Conservation (phyloP, 2,113 vertebrate species). For the Gavia stellata region DNA sequence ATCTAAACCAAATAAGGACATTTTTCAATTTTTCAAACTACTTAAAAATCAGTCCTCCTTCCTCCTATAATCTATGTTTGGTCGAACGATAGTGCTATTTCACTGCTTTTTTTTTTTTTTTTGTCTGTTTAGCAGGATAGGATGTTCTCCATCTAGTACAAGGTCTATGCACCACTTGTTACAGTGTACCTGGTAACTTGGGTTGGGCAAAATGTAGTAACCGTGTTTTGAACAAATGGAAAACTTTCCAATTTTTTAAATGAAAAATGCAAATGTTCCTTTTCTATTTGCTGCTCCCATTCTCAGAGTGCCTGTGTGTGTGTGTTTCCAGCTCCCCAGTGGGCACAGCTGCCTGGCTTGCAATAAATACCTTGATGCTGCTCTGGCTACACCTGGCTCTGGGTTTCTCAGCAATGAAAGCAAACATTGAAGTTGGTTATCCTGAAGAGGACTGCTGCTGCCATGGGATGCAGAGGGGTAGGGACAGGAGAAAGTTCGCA, state of each 20-base stretch:
- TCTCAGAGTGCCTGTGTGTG: neutral
- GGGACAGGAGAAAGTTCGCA: neutral
- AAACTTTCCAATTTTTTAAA: neutral
- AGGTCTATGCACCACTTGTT: neutral
- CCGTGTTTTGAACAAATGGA: neutral
- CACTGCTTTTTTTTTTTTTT: too few relatives aligned
- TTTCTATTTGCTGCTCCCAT: neutral
- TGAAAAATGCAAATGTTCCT: neutral
- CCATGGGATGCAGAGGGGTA: neutral
- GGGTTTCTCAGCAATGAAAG: neutral
- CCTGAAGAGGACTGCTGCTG: neutral
- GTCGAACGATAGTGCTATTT: neutral
- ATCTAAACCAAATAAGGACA: neutral
- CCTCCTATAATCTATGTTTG: neutral
- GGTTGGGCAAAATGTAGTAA: neutral
- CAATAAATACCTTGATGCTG: neutral
- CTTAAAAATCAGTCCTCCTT: neutral
- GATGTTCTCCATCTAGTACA: neutral
- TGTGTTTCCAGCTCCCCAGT: neutral
- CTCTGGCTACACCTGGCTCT: neutral
- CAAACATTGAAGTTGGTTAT: neutral
- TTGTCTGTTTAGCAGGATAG: neutral
- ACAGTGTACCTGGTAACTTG: neutral
- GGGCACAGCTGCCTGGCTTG: neutral
- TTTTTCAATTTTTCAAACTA: neutral